Evolutionary conservation across 2,888 invertebrate species (phyloP).

Genomic region (Latrodectus hesperus): DNA sequence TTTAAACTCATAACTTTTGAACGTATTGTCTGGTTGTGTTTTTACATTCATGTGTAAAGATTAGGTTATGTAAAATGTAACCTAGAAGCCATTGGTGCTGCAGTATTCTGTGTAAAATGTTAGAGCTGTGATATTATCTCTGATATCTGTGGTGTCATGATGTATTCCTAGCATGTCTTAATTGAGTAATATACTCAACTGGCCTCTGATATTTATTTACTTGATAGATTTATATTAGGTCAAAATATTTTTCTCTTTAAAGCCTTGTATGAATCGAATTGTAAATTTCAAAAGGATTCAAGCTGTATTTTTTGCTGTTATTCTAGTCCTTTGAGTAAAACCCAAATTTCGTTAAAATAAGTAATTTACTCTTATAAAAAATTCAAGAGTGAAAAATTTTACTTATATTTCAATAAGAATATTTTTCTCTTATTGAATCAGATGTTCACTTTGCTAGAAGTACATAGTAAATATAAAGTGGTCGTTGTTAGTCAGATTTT

Average conservation of each 20-base stretch:
- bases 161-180: slow-evolving; percentile 46
- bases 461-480: not conserved
- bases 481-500: not conserved
- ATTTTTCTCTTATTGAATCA: not conserved
- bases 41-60: slow-evolving; percentile 32
- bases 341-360: not conserved
- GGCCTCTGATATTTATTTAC: not conserved
- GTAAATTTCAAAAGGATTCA: slow-evolving; percentile 21
- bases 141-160: slow-evolving; percentile 52
- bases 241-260: slow-evolving; percentile 11
- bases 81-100: slow-evolving; percentile 62
- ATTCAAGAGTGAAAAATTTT: not conserved
- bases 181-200: not conserved
- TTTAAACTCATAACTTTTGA: not conserved
- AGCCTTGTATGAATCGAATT: slow-evolving; percentile 7
- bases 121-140: slow-evolving; percentile 64
- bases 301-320: slow-evolving; percentile 25
- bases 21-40: slow-evolving; percentile 11
- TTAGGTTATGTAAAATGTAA: slow-evolving; percentile 42
- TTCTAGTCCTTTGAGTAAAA: slow-evolving; percentile 56
- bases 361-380: not conserved
- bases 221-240: slow-evolving; percentile 4
- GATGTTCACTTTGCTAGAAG: not conserved
- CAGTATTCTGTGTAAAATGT: slow-evolving; percentile 62
- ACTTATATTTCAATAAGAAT: not conserved